Evolutionary conservation across 1,140 invertebrate genomes (phyloP).

Genomic region (Drosophila arawakana): DNA sequence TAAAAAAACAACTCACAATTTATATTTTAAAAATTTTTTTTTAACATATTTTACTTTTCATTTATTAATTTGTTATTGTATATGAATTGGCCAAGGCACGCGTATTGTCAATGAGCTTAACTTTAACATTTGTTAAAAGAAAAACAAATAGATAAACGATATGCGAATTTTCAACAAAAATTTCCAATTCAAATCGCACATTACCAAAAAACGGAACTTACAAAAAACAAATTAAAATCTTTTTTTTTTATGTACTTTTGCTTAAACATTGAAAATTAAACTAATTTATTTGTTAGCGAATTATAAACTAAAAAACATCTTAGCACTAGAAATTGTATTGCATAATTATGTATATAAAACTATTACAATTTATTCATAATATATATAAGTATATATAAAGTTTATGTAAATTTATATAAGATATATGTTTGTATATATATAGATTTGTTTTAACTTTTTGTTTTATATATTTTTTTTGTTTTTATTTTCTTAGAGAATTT

Average conservation of each 20-base stretch:
- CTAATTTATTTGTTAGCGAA: conserved; percentile 74
- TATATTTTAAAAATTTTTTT: not conserved
- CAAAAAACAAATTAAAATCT: conserved; percentile 46
- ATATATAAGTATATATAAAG: conserved; percentile 34
- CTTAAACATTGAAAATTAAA: conserved; percentile 67
- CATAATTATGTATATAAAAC: conserved; percentile 46
- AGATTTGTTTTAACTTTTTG: too few relatives aligned
- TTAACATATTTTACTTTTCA: conserved; percentile 66
- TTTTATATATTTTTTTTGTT: conserved; percentile 40
- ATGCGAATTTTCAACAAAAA: conserved; percentile 42
- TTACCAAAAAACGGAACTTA: conserved; percentile 61
- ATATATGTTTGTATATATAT: conserved; percentile 48
- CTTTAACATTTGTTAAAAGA: conserved; percentile 12
- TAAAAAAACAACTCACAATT: not conserved
- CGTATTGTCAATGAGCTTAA: conserved; percentile 50
- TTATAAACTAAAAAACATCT: conserved; percentile 82
- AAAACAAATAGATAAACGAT: conserved; percentile 33
- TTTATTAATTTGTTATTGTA: conserved; percentile 80
- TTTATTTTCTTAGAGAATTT: conserved; percentile 51
- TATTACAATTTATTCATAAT: conserved; percentile 48
- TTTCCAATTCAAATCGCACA: conserved; percentile 41
- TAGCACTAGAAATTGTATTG: conserved; percentile 69
- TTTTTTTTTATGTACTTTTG: conserved; percentile 55
- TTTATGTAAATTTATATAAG: conserved; percentile 40
- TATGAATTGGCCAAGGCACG: conserved; percentile 77